Evolutionary conservation across 2,113 vertebrate genomes (phyloP).

Genomic region (Ivindomyrus marchei): DNA sequence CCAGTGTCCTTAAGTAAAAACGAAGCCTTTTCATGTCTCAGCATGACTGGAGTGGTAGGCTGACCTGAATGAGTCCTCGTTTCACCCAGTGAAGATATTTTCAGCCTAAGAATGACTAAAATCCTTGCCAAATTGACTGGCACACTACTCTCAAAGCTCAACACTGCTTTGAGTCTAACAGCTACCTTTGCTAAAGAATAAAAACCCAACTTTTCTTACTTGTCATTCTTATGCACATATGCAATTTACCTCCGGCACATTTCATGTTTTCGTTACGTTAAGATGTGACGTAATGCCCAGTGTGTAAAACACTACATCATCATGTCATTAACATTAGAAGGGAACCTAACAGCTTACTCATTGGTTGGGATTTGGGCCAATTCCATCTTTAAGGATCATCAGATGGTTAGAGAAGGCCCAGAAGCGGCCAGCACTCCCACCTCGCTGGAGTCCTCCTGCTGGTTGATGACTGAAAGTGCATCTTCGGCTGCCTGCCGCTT

Average conservation of each 20-base stretch:
- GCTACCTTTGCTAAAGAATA: not conserved
- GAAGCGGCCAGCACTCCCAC: conserved; percentile 47
- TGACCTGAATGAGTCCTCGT: not conserved
- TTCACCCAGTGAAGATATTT: not conserved
- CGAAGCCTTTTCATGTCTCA: not conserved
- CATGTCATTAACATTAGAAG: not conserved
- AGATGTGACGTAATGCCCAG: not conserved
- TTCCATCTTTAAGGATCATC: not conserved
- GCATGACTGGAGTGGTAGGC: not conserved
- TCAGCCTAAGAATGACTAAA: not conserved
- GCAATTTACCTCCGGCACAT: not conserved
- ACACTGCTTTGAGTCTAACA: not conserved
- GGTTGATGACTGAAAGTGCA: conserved; percentile 80
- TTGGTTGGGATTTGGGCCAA: not conserved
- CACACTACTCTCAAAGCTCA: not conserved
- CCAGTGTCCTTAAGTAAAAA: not conserved
- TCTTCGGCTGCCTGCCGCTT: conserved; percentile 91
- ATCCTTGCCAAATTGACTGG: not conserved
- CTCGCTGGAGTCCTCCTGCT: conserved; percentile 97
- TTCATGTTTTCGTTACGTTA: not conserved
- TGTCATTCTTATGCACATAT: not conserved
- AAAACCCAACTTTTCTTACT: not conserved
- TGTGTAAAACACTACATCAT: not conserved
- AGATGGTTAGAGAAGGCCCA: not conserved
- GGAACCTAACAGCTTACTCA: not conserved